Evolutionary conservation across 1,140 invertebrate genomes (phyloP).

Genomic region (Latrodectus geometricus): DNA sequence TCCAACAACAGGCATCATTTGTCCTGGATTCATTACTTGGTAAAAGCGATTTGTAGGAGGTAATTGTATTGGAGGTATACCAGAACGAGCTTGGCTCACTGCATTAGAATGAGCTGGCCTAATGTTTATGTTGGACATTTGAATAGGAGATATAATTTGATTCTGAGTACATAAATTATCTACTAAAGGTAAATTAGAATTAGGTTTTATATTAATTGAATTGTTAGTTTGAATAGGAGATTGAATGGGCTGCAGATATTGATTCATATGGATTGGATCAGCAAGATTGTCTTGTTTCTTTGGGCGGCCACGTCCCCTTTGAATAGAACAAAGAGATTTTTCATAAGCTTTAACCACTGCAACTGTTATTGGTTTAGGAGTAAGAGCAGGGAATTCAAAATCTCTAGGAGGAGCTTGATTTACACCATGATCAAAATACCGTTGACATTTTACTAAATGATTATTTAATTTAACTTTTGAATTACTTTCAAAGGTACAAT

Average conservation of each 20-base stretch:
- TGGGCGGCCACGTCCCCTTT: constrained; percentile 43
- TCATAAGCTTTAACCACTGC: constrained; percentile 66
- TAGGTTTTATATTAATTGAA: constrained; percentile 81
- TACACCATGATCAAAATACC: constrained; percentile 88
- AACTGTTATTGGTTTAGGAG: constrained; percentile 73
- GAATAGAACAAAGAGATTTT: constrained; percentile 60
- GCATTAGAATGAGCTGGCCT: constrained; percentile 24
- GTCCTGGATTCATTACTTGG: constrained; percentile 13
- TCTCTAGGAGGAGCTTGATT: constrained; percentile 86
- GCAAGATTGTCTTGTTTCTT: constrained; percentile 41
- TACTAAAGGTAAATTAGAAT: constrained; percentile 85
- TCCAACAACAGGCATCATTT: constrained; percentile 38
- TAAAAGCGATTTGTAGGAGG: constrained; percentile 29
- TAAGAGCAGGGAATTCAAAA: constrained; percentile 90
- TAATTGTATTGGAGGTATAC: constrained; percentile 16
- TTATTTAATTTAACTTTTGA: constrained; percentile 91
- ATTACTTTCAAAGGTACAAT: constrained; percentile 95
- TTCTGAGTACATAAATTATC: constrained; percentile 60
- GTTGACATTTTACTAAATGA: constrained; percentile 88
- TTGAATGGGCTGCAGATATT: not conserved
- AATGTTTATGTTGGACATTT: constrained; percentile 36
- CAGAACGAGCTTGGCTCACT: constrained; percentile 7
- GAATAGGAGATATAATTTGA: constrained; percentile 47
- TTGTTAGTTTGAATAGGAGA: constrained; percentile 73
- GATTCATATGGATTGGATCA: constrained; percentile 30